Evolutionary conservation across 2,888 invertebrate species (phyloP).

Genomic region (Meliscaeva auricollis): DNA sequence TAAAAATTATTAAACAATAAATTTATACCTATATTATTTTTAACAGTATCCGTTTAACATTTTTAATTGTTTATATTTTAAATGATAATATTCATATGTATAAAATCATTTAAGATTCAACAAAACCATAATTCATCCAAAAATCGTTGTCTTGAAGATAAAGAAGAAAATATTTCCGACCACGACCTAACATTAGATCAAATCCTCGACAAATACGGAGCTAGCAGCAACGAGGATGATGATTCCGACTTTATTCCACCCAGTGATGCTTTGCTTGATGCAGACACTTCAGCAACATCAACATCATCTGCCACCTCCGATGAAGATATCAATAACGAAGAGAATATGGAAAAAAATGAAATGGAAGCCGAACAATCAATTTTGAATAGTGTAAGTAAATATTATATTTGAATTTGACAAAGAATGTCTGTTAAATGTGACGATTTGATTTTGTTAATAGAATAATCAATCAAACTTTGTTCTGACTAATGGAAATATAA

Average conservation of each 20-base stretch:
- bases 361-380: neutral
- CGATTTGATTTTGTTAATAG: neutral
- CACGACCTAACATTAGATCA: conserved; percentile 79
- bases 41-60: too few relatives aligned
- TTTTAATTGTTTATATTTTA: too few relatives aligned
- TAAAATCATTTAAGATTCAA: neutral
- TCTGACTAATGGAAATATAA: conserved; percentile 50
- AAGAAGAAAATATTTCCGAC: conserved; percentile 77
- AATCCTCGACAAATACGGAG: conserved; percentile 80
- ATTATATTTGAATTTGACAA: neutral
- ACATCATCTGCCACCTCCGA: conserved; percentile 57
- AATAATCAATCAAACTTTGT: neutral
- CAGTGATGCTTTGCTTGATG: conserved; percentile 26
- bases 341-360: neutral
- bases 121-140: conserved; percentile 23
- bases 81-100: too few relatives aligned
- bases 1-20: too few relatives aligned
- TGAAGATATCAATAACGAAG: conserved; percentile 24
- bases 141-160: conserved; percentile 19
- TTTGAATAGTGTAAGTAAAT: conserved; percentile 35
- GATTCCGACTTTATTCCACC: conserved; percentile 80
- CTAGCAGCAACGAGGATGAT: conserved; percentile 80
- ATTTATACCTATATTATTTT: too few relatives aligned
- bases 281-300: conserved; percentile 44
- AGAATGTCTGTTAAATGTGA: neutral